These are phyloP conservation scores for Hypomesus transpacificus DNA, from an alignment of 2,113 vertebrate genomes.

Conservation along the genomic window DNA sequence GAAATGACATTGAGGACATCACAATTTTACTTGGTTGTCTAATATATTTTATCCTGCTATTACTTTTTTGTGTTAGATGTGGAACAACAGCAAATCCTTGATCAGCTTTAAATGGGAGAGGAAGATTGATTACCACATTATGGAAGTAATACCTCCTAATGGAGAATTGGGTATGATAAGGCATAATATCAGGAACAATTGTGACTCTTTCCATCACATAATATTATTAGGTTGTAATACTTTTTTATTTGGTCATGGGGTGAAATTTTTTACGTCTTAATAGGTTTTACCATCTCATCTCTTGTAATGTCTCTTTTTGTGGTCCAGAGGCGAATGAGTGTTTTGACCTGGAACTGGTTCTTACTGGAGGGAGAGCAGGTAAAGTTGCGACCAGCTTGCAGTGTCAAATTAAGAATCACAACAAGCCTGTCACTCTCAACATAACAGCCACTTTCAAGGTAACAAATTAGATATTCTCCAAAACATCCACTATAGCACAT, in stretches of 20 bases:
- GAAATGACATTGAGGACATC: neutral
- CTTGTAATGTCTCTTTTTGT: neutral
- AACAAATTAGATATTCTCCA: constrained; percentile 9
- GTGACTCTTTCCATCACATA: neutral
- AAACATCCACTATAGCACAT: neutral
- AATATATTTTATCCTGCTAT: constrained; percentile 30
- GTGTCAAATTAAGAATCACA: constrained; percentile 72
- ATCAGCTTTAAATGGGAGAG: constrained; percentile 82
- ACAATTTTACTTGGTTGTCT: neutral
- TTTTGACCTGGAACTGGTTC: constrained; percentile 72
- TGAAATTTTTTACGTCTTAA: no score
- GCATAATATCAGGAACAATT: neutral
- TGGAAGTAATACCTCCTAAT: constrained; percentile 80
- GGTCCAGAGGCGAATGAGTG: constrained; percentile 72
- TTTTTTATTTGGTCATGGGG: no score
- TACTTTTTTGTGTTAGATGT: constrained; percentile 77
- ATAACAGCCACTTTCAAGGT: constrained; percentile 89
- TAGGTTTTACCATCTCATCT: neutral
- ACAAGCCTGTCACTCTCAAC: constrained; percentile 68
- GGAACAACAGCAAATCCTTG: constrained; percentile 85
- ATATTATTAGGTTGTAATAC: neutral
- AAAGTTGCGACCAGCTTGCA: constrained; percentile 61
- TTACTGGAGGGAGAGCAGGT: constrained; percentile 77
- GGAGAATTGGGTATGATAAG: constrained; percentile 70
- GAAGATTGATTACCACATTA: constrained; percentile 61